Percentiles rank a stretch among this genome's conserved stretches.
phyloP scores from a whole-genome alignment of 2,797 vertebrate genomes.

The Furcifer pardalis region DNA sequence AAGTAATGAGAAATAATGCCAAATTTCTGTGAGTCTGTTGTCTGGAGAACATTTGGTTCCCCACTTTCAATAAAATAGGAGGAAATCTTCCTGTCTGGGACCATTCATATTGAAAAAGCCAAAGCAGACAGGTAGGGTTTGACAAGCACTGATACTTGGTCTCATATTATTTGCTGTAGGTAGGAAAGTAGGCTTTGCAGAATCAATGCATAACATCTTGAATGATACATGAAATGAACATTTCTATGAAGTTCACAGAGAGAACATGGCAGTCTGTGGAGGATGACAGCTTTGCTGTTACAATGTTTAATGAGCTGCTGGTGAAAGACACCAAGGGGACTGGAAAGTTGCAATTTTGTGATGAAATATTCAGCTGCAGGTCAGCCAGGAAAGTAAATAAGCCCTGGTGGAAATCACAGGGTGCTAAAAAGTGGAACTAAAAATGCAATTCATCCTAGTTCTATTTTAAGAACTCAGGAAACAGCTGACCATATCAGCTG shows the following conservation, averaged over 20 bases:
- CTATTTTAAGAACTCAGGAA: neutral
- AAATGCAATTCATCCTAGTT: neutral
- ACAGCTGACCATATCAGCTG: too few relatives aligned
- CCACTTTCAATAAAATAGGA: neutral
- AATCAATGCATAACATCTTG: neutral
- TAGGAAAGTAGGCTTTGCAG: constrained; percentile 30
- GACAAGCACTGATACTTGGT: neutral
- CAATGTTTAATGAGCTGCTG: neutral
- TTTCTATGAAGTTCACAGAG: constrained; percentile 20
- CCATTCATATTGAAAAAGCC: neutral
- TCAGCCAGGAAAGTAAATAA: constrained; percentile 13
- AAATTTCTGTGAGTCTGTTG: neutral
- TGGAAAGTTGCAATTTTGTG: constrained; percentile 5
- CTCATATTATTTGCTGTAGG: neutral
- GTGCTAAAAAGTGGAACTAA: neutral
- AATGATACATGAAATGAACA: constrained; percentile 32
- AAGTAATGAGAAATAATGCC: neutral
- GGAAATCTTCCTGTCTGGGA: neutral
- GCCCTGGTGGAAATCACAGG: neutral
- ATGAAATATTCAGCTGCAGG: constrained; percentile 23
- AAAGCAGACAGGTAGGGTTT: neutral
- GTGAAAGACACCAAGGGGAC: constrained; percentile 13
- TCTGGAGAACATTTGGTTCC: neutral
- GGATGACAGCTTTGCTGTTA: constrained; percentile 12
- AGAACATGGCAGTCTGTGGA: constrained; percentile 15